Conservation (phyloP, 2,113 vertebrate species). For the Numenius arquata region DNA sequence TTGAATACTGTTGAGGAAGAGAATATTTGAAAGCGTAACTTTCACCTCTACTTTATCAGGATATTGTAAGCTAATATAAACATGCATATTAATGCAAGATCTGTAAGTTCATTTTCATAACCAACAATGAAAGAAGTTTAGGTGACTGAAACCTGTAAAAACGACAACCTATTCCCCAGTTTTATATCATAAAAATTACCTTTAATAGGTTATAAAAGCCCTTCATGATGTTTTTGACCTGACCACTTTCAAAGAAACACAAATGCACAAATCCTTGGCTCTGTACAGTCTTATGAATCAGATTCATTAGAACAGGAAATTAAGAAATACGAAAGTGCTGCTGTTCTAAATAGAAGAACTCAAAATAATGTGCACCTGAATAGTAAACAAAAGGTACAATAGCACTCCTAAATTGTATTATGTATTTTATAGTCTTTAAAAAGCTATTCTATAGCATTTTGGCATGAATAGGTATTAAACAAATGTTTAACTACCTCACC, state of each 20-base stretch:
- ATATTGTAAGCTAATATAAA: background rate
- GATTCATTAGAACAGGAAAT: background rate
- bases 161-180: background rate
- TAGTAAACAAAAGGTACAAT: background rate
- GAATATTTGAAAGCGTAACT: background rate
- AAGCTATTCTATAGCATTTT: background rate
- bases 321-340: background rate
- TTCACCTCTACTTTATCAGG: background rate
- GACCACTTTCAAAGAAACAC: background rate
- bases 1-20: background rate
- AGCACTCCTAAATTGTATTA: background rate
- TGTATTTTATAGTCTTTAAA: constrained; percentile 3
- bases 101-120: background rate
- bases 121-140: background rate
- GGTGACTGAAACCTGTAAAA: background rate
- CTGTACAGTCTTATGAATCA: background rate
- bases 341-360: background rate
- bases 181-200: background rate
- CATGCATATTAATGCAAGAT: background rate
- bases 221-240: background rate
- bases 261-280: background rate
- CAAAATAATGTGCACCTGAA: background rate
- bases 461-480: background rate
- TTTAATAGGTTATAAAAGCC: background rate
- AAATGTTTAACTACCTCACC: background rate